phyloP scores from a whole-genome alignment of 2,888 invertebrate species.

The Hirudinaria manillensis region DNA sequence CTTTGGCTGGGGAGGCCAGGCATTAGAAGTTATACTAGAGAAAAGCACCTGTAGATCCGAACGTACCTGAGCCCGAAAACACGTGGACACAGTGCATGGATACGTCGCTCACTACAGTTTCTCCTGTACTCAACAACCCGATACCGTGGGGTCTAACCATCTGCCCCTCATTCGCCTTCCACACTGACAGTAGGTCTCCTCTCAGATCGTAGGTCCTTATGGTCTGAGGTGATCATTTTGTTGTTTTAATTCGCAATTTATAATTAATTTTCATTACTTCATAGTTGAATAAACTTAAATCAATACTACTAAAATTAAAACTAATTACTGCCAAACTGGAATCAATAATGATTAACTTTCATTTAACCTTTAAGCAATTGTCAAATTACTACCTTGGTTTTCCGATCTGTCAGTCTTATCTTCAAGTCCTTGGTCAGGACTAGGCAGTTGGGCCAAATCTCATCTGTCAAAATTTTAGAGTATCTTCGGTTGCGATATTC shows the following conservation, averaged over 20 bases:
- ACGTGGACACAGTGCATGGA: slow-evolving; percentile 43
- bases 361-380: neutral
- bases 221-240: slow-evolving; percentile 6
- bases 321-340: neutral
- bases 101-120: slow-evolving; percentile 46
- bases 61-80: neutral
- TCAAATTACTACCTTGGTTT: slow-evolving; percentile 22
- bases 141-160: slow-evolving; percentile 45
- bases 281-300: too few relatives aligned
- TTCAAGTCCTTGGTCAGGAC: slow-evolving; percentile 33
- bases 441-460: slow-evolving; percentile 37
- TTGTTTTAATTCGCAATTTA: neutral
- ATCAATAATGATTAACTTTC: neutral
- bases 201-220: slow-evolving; percentile 36
- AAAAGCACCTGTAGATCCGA: too few relatives aligned
- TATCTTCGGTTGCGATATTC: neutral
- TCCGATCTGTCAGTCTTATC: slow-evolving; percentile 36
- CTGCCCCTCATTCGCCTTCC: slow-evolving; percentile 42
- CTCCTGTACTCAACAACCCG: slow-evolving; percentile 43
- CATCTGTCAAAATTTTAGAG: slow-evolving; percentile 12
- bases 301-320: neutral
- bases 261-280: neutral
- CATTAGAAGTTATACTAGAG: too few relatives aligned
- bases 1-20: too few relatives aligned
- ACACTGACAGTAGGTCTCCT: slow-evolving; percentile 31